phyloP scores from a whole-genome alignment of 2,113 vertebrate species.

The Melospiza georgiana region DNA sequence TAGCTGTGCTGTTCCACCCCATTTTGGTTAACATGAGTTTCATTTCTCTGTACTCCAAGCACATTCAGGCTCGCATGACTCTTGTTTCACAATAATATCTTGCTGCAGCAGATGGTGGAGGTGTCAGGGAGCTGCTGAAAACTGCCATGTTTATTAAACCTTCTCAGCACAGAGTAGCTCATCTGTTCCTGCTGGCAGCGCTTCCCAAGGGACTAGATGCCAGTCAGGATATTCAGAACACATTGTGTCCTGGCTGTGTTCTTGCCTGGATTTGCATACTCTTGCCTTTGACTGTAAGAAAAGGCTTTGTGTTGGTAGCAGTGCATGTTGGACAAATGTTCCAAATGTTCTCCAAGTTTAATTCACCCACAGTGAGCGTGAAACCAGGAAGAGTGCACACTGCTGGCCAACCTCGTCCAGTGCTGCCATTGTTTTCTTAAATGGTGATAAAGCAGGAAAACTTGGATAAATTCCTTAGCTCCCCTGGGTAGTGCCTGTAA shows the following conservation, averaged over 20 bases:
- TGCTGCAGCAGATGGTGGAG: constrained; percentile 5
- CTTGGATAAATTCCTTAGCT: background rate
- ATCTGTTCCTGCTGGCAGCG: constrained; percentile 42
- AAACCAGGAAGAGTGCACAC: background rate
- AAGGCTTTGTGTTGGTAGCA: background rate
- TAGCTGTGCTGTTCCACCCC: background rate
- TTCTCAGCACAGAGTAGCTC: background rate
- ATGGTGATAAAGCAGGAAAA: background rate
- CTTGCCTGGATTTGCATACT: background rate
- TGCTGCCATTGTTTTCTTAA: background rate
- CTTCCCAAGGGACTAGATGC: background rate
- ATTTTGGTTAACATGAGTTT: background rate
- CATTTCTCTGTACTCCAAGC: background rate
- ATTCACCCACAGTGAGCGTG: background rate
- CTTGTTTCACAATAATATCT: constrained; percentile 7
- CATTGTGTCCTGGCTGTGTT: background rate
- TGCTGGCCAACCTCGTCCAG: background rate
- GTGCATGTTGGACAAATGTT: background rate
- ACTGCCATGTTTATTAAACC: constrained; percentile 14
- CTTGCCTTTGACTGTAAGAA: background rate
- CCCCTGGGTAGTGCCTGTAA: background rate
- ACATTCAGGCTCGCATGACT: background rate
- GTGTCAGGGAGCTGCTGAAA: constrained; percentile 46
- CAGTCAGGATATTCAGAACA: constrained; percentile 12
- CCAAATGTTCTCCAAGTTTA: background rate